Evolutionary conservation across 1,140 invertebrate species (phyloP), one percentile per base, ranked within the genome.

Genomic region (Drosophila leontia): DNA sequence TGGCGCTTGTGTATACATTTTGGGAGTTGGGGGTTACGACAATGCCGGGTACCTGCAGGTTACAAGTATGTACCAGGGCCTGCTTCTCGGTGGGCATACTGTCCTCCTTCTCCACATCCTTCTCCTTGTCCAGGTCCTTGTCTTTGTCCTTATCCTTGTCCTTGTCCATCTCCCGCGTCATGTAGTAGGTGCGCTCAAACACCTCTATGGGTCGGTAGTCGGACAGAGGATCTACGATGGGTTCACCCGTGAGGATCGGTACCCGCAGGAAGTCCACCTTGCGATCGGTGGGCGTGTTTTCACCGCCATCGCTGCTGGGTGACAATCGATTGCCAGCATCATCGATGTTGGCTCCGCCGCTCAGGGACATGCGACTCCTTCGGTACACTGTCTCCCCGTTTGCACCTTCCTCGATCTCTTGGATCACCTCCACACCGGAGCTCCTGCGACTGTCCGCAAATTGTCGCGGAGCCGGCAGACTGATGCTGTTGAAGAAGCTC

Each of bases 401-500:
- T 6, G 77, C 71, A 11, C 81, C 78, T 56, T 92, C 92, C 59
- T 93, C 92, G 17, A 91, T 67, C 68, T 93, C 92, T 58, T 92
- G 79, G 47, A 93, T 93, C 29, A 91, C 91, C 75, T 95, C 95
- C 19, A 95, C 94, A 51, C 95, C 95, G 2, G 95, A 95, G 47
- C 95, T 96, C 32, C 95, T 94, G 55, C 96, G 94, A 79, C 96
- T 94, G 71, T 96, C 96, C 7, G 96, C 96, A 91, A 97, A 97
- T 81, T 96, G 96, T 42, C 95, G 95, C 13, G 96, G 96, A 32
- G 96, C 96, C 2, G 96, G 96, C 15, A 93, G 61, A 76, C 78
- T 93, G 19, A 93, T 87, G 51, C 87, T 77, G 57, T 88, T 94
- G 15, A 94, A 91, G 67, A 94, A 93, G 62, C 93, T 94, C 29